Conservation (phyloP, 2,797 vertebrate genomes). For the Myotis pilosus region DNA sequence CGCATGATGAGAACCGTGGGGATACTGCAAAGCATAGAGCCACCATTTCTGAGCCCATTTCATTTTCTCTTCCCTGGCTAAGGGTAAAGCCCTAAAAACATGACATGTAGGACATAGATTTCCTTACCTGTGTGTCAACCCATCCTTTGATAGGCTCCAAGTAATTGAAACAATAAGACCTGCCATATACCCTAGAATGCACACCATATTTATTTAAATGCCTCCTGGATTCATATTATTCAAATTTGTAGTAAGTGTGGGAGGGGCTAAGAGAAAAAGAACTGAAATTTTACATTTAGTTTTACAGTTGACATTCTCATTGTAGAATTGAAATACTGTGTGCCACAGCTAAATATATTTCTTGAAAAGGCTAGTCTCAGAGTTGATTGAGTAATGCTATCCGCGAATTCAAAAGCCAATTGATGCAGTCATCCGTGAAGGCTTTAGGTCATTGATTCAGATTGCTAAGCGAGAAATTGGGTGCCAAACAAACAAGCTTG, state of each 20-base stretch:
- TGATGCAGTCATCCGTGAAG: conserved; percentile 31
- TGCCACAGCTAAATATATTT: background rate
- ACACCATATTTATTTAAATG: conserved; percentile 12
- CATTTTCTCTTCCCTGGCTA: background rate
- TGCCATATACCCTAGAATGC: conserved; percentile 26
- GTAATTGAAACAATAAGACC: conserved; percentile 45
- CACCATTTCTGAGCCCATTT: background rate
- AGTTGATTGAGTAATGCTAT: conserved; percentile 62
- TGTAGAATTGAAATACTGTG: conserved; percentile 28
- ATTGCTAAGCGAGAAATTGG: conserved; percentile 5
- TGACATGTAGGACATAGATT: background rate
- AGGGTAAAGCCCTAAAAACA: background rate
- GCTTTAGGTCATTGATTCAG: conserved; percentile 7
- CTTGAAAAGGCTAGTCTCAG: conserved; percentile 38
- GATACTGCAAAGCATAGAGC: fast-evolving
- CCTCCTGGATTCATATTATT: conserved; percentile 35
- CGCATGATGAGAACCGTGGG: fast-evolving
- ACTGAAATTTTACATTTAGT: conserved; percentile 45
- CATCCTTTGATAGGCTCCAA: conserved; percentile 7
- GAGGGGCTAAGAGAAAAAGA: conserved; percentile 29
- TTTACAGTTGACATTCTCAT: conserved; percentile 50
- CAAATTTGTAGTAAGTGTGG: conserved; percentile 32
- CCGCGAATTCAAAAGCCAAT: conserved; percentile 53
- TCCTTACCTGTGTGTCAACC: background rate
- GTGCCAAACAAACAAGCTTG: background rate